Percentiles rank a stretch among this genome's conserved stretches.
These are phyloP conservation scores for Petrosia ficiformis DNA, from an alignment of 37 sponge, comb jelly and placozoan species.

Conservation along the genomic window DNA sequence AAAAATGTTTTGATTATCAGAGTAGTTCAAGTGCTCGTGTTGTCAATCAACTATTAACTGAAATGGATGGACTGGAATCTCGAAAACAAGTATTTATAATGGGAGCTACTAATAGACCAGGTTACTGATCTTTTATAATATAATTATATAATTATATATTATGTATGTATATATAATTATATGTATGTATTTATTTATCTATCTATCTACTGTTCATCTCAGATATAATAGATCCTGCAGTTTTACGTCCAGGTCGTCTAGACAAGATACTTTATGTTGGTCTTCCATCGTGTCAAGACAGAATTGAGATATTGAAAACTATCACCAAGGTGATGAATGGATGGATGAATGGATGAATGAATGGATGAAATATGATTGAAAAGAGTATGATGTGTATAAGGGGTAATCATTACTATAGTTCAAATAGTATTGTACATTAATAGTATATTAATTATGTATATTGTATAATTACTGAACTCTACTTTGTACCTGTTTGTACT, in stretches of 20 bases:
- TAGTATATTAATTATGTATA: no score
- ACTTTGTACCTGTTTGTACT: no score
- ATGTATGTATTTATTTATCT: slow-evolving; percentile 33
- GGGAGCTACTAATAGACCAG: slow-evolving; percentile 95
- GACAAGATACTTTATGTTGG: slow-evolving; percentile 93
- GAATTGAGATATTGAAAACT: slow-evolving; percentile 83
- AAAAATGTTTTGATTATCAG: no score
- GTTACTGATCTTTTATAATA: slow-evolving; percentile 13
- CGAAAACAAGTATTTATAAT: slow-evolving; percentile 95
- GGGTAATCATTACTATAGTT: no score
- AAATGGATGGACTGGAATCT: slow-evolving; percentile 96
- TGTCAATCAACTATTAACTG: slow-evolving; percentile 97
- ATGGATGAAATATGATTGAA: background rate
- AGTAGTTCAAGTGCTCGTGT: slow-evolving; percentile 83
- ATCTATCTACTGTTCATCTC: no score
- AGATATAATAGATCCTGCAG: slow-evolving; percentile 98
- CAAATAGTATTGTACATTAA: no score
- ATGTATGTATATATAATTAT: background rate
- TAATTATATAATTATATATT: background rate
- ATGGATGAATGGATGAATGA: background rate
- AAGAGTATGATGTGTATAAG: slow-evolving; percentile 3
- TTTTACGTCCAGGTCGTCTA: slow-evolving; percentile 93
- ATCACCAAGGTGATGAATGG: slow-evolving; percentile 70
- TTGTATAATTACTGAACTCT: no score
- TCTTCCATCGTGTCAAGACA: slow-evolving; percentile 73